phyloP scores from a whole-genome alignment of 2,888 invertebrate genomes.

The Parapristionchus giblindavisi region DNA sequence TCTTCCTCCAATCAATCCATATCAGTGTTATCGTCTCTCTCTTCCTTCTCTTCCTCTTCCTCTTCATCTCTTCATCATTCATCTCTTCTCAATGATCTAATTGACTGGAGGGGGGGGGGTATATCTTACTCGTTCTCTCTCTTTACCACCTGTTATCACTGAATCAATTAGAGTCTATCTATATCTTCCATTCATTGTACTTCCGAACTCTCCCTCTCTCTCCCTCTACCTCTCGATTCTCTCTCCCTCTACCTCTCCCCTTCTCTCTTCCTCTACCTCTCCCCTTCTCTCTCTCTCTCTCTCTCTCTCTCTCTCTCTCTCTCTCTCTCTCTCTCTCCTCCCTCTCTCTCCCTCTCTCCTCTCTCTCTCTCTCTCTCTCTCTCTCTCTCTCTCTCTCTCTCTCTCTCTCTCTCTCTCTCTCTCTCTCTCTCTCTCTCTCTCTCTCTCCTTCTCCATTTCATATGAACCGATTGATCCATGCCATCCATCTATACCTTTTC shows the following conservation, averaged over 20 bases:
- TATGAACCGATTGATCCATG: neutral
- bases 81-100: too few relatives aligned
- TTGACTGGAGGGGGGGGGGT: neutral
- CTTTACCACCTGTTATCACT: neutral
- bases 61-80: constrained; percentile 1
- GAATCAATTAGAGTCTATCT: neutral
- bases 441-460: neutral
- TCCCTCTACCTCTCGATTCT: neutral
- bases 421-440: neutral
- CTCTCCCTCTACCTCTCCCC: constrained; percentile 25
- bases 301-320: constrained; percentile 1
- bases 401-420: neutral
- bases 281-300: constrained; percentile 11
- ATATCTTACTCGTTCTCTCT: neutral
- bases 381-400: neutral
- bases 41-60: neutral
- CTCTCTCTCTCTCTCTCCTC: constrained; percentile 8
- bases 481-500: neutral
- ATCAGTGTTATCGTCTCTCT: constrained; percentile 21
- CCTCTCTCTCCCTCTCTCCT: constrained; percentile 9
- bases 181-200: neutral
- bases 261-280: constrained; percentile 16
- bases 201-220: neutral
- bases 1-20: constrained; percentile 31
- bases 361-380: constrained; percentile 5